Percentiles rank a stretch among this genome's conserved stretches.
phyloP scores from a whole-genome alignment of 2,888 invertebrate species.

The Alitta virens region DNA sequence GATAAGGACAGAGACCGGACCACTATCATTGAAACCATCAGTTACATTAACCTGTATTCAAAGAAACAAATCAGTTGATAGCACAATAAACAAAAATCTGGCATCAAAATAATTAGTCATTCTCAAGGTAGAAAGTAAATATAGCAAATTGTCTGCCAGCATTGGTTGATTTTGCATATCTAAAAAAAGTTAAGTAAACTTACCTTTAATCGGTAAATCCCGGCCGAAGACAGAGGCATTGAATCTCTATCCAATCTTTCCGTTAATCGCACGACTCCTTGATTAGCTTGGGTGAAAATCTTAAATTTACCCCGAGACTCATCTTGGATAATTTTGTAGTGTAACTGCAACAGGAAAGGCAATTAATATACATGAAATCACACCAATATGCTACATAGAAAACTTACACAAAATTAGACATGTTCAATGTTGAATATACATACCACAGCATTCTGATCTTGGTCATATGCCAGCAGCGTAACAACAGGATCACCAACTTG shows the following conservation, averaged over 20 bases:
- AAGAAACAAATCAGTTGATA: neutral
- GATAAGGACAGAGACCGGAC: neutral
- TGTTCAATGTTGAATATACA: neutral
- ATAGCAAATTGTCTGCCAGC: no score
- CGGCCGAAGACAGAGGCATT: neutral
- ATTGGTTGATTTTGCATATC: no score
- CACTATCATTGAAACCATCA: constrained; percentile 1
- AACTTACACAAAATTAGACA: no score
- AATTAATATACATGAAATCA: no score
- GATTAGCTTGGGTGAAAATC: neutral
- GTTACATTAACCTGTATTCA: neutral
- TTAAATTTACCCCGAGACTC: neutral
- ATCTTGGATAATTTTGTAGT: neutral
- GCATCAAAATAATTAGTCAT: no score
- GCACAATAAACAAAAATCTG: no score
- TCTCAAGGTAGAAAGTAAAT: no score
- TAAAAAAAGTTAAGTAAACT: no score
- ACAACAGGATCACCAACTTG: constrained; percentile 1
- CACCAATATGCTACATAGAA: no score
- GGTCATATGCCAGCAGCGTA: constrained; percentile 14
- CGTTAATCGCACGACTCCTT: neutral
- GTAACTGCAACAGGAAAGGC: neutral
- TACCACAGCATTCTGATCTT: constrained; percentile 13
- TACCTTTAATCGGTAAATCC: neutral
- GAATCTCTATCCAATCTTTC: neutral